Base-by-base conservation (phyloP, 2,888 invertebrate species). In the Corbicula japonica region DNA sequence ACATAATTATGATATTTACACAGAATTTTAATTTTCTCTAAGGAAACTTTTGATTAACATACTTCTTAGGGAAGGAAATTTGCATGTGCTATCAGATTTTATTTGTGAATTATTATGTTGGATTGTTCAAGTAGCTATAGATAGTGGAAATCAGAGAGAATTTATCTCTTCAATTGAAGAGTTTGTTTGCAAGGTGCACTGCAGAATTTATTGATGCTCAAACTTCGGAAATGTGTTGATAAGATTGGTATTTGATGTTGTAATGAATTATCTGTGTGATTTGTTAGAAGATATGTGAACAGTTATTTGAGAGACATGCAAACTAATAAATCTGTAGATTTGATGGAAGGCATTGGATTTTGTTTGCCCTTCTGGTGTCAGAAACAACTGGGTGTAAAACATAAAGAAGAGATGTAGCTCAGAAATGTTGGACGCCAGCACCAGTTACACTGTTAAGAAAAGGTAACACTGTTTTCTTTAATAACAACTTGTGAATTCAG, bases 1-100 rank as follows among this genome's bases (percentile, higher is more conserved):
- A 38, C 18, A 30, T n/a, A 62, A 68, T 77, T 77, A 72, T 72
- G 61, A 61, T 77, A 68, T 77, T 77, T 68, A 48, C 63, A 48
- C 41, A 38, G 1, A 46, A 21, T 63, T 34, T 56, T 73, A 44
- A 32, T 32, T 21, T 26, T 34, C 26, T 18, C 26, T 28, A n/a
- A n/a, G 65, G 41, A 38, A 30, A 56, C 41, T 56, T 73, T 73
- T 63, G 58, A 65, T 73, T 73, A 56, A 23, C 26, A 61, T 30
- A 44, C 72, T 58, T 73, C 72, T 41, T 38, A 56, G 44, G 48
- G 62, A 23, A 66, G 52, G n/a, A 38, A 35, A 26, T 62, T 38
- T 46, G 60, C 44, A 34, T 61, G 32, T 54, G 34, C 35, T 75
- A 54, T 52, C 35, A 12, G 68, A 41, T 58, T 61, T n/a, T 54